These are phyloP conservation scores for Rhinoderma darwinii DNA, from an alignment of 2,113 vertebrate genomes.

Conservation along the genomic window DNA sequence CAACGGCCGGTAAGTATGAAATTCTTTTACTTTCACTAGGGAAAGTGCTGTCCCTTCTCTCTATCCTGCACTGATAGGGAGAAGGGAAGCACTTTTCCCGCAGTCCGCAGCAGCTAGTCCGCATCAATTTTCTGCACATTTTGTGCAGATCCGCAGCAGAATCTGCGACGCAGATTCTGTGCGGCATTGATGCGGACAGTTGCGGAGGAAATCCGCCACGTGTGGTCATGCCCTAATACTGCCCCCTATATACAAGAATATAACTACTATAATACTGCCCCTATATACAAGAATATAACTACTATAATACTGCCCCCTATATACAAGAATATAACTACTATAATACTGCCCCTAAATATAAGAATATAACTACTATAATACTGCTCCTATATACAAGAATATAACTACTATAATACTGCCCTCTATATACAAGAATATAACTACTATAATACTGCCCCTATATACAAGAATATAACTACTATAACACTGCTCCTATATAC, in stretches of 20 bases:
- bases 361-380: conserved; percentile 21
- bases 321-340: not conserved
- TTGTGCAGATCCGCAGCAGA: no score
- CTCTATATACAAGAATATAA: conserved; percentile 3
- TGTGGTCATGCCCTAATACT: no score
- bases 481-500: not conserved
- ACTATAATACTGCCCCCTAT: not conserved
- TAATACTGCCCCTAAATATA: not conserved
- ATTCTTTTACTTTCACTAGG: no score
- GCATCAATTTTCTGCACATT: no score
- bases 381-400: conserved; percentile 1
- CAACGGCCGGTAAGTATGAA: no score
- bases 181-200: no score
- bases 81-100: no score
- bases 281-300: not conserved
- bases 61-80: no score
- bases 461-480: conserved; percentile 4
- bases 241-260: not conserved
- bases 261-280: not conserved
- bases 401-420: not conserved
- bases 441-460: conserved; percentile 10
- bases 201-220: no score
- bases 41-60: no score
- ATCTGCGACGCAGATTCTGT: no score
- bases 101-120: no score